Conservation (phyloP, 2,888 invertebrate species). For the Galerucella pusilla region DNA sequence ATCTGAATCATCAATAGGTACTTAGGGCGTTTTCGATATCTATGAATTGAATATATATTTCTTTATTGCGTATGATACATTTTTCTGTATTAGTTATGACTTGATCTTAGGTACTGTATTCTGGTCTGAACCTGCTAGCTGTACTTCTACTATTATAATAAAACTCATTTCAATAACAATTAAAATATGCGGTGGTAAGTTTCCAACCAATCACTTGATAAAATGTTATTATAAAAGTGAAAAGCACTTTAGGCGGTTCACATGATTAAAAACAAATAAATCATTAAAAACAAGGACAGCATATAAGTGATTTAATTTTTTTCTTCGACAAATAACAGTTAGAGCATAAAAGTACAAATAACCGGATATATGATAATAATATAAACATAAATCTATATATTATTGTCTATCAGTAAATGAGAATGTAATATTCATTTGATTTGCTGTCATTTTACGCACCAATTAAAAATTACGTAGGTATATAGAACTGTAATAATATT, state of each 20-base stretch:
- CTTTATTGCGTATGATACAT: too few relatives aligned
- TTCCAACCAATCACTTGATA: neutral
- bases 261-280: conserved; percentile 13
- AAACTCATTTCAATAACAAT: neutral
- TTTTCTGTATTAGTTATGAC: too few relatives aligned
- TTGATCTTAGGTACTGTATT: too few relatives aligned
- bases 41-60: too few relatives aligned
- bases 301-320: conserved; percentile 3
- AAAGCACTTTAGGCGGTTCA: neutral
- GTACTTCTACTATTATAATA: too few relatives aligned
- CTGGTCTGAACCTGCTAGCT: too few relatives aligned
- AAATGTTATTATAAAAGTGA: neutral
- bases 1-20: too few relatives aligned
- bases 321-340: neutral
- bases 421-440: neutral
- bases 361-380: neutral
- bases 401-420: neutral
- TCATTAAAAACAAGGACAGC: conserved; percentile 12
- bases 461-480: neutral
- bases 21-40: too few relatives aligned
- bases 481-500: too few relatives aligned
- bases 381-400: neutral
- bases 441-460: neutral
- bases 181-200: neutral
- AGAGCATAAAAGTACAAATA: conserved; percentile 1